Conservation (phyloP, 2,888 invertebrate species). For the Microplitis deprimator region DNA sequence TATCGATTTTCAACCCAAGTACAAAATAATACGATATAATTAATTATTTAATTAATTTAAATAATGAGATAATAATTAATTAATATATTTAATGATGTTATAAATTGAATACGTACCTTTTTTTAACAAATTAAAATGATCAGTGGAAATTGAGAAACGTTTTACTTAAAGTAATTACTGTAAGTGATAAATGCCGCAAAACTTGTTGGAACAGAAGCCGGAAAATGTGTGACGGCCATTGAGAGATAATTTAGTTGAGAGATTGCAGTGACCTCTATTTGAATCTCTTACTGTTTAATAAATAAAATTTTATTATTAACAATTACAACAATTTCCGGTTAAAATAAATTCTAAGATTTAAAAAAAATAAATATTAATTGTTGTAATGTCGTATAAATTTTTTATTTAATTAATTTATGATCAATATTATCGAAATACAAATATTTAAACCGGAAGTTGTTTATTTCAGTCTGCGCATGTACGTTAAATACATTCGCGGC, state of each 20-base stretch:
- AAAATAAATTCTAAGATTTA: no score
- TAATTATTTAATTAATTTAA: background rate
- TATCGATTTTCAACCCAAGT: background rate
- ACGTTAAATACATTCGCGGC: no score
- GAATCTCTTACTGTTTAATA: background rate
- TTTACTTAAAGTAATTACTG: background rate
- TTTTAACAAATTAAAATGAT: background rate
- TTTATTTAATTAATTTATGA: no score
- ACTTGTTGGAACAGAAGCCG: slow-evolving; percentile 5
- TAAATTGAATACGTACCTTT: background rate
- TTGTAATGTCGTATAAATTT: no score
- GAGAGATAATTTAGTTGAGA: background rate
- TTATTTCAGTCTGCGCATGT: no score
- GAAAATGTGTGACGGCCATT: slow-evolving; percentile 27
- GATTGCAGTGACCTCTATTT: background rate
- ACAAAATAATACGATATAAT: background rate
- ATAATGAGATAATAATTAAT: background rate
- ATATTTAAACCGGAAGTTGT: no score
- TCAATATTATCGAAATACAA: no score
- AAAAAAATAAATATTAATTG: no score
- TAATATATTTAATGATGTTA: background rate
- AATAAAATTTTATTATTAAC: background rate
- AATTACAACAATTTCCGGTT: no score
- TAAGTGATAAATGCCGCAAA: background rate
- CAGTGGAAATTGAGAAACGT: background rate